A percentile compares a stretch with the other conserved stretches of the same genome.
Conservation (phyloP, 1,140 invertebrate genomes). For the Brachionus koreanus region DNA sequence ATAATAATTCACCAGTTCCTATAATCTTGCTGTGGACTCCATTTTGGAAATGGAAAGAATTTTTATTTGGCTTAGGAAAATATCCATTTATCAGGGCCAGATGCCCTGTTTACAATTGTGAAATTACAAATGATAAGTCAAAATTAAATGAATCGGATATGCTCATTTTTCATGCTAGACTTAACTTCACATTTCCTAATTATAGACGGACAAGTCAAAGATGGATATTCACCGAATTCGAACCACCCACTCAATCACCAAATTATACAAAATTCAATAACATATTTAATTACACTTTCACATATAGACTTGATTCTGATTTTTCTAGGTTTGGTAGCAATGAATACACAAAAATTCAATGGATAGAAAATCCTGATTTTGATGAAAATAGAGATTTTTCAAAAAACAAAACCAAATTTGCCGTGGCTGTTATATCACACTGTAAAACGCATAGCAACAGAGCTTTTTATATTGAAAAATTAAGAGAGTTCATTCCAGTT, state of each 20-base stretch:
- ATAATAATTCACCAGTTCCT: not conserved
- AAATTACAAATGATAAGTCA: not conserved
- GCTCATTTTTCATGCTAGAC: not conserved
- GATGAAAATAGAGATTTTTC: not conserved
- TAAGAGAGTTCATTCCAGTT: slow-evolving; percentile 47
- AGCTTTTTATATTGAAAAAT: slow-evolving; percentile 44
- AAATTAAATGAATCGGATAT: not conserved
- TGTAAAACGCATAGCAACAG: slow-evolving; percentile 45
- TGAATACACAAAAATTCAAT: not conserved
- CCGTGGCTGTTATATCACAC: not conserved
- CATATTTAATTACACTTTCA: slow-evolving; percentile 39
- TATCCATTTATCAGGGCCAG: not conserved
- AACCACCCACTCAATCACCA: not conserved
- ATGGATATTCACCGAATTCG: not conserved
- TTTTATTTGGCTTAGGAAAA: not conserved
- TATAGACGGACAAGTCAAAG: not conserved
- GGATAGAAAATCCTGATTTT: not conserved
- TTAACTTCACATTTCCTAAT: not conserved
- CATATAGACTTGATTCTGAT: not conserved
- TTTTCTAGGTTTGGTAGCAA: not conserved
- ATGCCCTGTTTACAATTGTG: slow-evolving; percentile 24
- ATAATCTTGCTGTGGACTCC: slow-evolving; percentile 1
- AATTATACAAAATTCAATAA: not conserved
- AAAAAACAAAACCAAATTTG: not conserved
- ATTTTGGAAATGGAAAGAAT: not conserved